These are phyloP conservation scores for Lissocephala sabroskyi DNA, from an alignment of 2,888 invertebrate species.

Conservation along the genomic window DNA sequence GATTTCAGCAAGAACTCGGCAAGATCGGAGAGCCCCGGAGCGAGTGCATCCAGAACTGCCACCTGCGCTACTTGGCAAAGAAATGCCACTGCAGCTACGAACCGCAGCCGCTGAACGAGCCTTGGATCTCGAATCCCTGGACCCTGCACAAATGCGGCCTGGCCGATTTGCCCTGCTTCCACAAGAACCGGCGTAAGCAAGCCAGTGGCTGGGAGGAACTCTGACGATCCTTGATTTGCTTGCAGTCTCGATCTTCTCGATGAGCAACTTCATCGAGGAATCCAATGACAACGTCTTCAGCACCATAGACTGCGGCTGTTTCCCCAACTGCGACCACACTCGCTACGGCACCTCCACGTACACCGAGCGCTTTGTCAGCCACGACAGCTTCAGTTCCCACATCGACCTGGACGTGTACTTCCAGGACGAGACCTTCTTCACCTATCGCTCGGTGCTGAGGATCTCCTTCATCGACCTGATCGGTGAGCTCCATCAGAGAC, in stretches of 20 bases:
- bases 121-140: not conserved
- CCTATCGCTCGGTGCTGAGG: conserved; percentile 49
- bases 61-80: conserved; percentile 30
- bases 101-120: not conserved
- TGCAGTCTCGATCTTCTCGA: conserved; percentile 40
- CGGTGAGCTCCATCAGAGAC: conserved; percentile 28
- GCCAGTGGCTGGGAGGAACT: too few relatives aligned
- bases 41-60: conserved; percentile 41
- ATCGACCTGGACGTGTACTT: conserved; percentile 46
- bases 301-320: conserved; percentile 47
- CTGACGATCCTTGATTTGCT: too few relatives aligned
- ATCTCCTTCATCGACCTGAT: conserved; percentile 50
- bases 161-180: conserved; percentile 20
- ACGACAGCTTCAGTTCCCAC: not conserved
- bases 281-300: conserved; percentile 27
- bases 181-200: conserved; percentile 22
- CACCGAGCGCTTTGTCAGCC: conserved; percentile 24
- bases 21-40: conserved; percentile 17
- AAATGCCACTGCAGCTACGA: conserved; percentile 39
- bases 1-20: conserved; percentile 21
- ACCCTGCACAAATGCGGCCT: not conserved
- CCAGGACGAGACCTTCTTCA: conserved; percentile 52
- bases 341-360: conserved; percentile 44
- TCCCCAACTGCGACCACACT: conserved; percentile 48
- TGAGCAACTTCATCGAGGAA: conserved; percentile 51